phyloP scores from a whole-genome alignment of 1,140 invertebrate species.

The Heliconius hermathena region DNA sequence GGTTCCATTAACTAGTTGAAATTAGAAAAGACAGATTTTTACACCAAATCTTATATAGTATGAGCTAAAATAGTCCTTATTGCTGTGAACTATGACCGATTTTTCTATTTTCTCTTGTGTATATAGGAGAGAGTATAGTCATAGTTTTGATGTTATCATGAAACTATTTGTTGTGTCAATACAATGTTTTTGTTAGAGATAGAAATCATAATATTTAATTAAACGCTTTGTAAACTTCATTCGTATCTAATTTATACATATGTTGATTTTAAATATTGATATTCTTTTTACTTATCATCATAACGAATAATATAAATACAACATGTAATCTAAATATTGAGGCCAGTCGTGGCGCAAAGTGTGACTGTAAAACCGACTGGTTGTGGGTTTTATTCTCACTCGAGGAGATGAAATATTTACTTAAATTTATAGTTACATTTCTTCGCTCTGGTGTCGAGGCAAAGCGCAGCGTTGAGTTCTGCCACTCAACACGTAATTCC shows the following conservation, averaged over 20 bases:
- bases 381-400: too few relatives aligned
- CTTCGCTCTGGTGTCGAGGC: too few relatives aligned
- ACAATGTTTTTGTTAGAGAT: constrained; percentile 36
- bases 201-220: constrained; percentile 44
- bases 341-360: too few relatives aligned
- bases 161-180: constrained; percentile 36
- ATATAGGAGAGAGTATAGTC: not conserved
- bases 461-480: too few relatives aligned
- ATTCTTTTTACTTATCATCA: not conserved
- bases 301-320: not conserved
- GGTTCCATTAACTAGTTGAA: constrained; percentile 47
- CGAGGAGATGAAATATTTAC: too few relatives aligned
- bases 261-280: not conserved
- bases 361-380: too few relatives aligned
- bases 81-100: not conserved
- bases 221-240: constrained; percentile 28
- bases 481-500: too few relatives aligned
- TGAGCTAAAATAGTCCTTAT: constrained; percentile 15
- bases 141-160: constrained; percentile 27
- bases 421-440: too few relatives aligned
- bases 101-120: not conserved
- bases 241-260: constrained; percentile 23
- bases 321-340: too few relatives aligned
- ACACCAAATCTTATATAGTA: constrained; percentile 3
- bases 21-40: constrained; percentile 40